phyloP scores from a whole-genome alignment of 2,888 invertebrate genomes.

The Leptura quadrifasciata region DNA sequence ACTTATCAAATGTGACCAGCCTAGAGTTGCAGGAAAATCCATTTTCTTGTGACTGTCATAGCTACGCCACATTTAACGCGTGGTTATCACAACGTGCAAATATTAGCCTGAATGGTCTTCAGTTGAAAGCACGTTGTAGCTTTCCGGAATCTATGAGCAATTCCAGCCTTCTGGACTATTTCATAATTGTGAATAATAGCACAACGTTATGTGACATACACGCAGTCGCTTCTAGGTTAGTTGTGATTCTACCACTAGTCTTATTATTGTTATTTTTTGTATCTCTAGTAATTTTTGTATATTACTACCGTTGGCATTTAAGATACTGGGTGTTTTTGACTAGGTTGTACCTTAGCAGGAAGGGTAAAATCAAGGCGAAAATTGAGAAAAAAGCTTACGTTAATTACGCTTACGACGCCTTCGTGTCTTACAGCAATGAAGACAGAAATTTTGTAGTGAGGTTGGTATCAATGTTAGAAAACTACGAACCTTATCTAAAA shows the following conservation, averaged over 20 bases:
- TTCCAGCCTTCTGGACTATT: conserved; percentile 60
- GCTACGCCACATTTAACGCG: conserved; percentile 44
- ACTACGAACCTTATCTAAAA: conserved; percentile 77
- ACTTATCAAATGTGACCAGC: conserved; percentile 74
- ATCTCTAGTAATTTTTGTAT: conserved; percentile 71
- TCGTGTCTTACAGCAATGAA: conserved; percentile 79
- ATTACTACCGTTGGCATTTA: conserved; percentile 74
- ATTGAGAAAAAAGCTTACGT: conserved; percentile 63
- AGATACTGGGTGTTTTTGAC: conserved; percentile 77
- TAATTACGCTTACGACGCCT: conserved; percentile 77
- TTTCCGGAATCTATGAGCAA: conserved; percentile 60
- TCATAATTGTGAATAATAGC: conserved; percentile 50
- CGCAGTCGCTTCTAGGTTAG: conserved; percentile 25
- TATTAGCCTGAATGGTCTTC: background rate
- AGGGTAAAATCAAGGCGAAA: conserved; percentile 63
- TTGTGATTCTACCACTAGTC: conserved; percentile 54
- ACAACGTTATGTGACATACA: conserved; percentile 48
- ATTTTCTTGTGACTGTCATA: conserved; percentile 76
- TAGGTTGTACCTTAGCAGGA: conserved; percentile 75
- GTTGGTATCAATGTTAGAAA: conserved; percentile 79
- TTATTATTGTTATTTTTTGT: conserved; percentile 72
- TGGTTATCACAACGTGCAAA: background rate
- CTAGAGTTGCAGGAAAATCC: conserved; percentile 76
- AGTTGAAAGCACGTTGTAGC: conserved; percentile 50
- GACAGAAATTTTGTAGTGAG: conserved; percentile 79